These are phyloP conservation scores for Dynastes hyllus DNA, from an alignment of 2,888 invertebrate genomes.

Conservation along the genomic window DNA sequence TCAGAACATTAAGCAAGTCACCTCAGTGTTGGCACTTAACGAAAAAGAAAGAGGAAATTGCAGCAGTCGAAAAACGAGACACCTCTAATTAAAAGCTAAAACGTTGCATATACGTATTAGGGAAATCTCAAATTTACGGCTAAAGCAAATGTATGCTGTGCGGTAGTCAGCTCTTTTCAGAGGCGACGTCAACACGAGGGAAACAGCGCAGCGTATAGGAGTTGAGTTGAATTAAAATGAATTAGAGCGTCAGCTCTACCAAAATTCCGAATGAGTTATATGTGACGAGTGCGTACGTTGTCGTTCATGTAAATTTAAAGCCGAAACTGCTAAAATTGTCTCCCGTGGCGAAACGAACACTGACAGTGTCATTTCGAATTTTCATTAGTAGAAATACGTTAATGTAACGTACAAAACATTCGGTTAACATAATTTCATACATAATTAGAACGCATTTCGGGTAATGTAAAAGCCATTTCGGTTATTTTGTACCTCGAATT, in stretches of 20 bases:
- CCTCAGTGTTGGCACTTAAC: no score
- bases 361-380: constrained; percentile 52
- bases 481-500: constrained; percentile 43
- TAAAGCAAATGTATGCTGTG: constrained; percentile 22
- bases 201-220: constrained; percentile 20
- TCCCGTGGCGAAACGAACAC: constrained; percentile 43
- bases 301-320: constrained; percentile 46
- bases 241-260: constrained; percentile 38
- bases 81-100: no score
- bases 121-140: constrained; percentile 10
- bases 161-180: constrained; percentile 5
- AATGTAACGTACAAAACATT: constrained; percentile 47
- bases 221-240: constrained; percentile 42
- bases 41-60: background rate
- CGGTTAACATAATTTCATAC: constrained; percentile 52
- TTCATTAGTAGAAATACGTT: constrained; percentile 50
- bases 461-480: constrained; percentile 51
- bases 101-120: background rate
- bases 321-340: constrained; percentile 43
- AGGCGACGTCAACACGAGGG: constrained; percentile 5
- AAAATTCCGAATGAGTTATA: constrained; percentile 46
- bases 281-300: constrained; percentile 37
- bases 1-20: no score
- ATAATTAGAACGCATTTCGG: constrained; percentile 51
- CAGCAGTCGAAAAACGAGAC: background rate